Base-by-base conservation (phyloP, 2,113 vertebrate species). In the Colistium nudipinnis region DNA sequence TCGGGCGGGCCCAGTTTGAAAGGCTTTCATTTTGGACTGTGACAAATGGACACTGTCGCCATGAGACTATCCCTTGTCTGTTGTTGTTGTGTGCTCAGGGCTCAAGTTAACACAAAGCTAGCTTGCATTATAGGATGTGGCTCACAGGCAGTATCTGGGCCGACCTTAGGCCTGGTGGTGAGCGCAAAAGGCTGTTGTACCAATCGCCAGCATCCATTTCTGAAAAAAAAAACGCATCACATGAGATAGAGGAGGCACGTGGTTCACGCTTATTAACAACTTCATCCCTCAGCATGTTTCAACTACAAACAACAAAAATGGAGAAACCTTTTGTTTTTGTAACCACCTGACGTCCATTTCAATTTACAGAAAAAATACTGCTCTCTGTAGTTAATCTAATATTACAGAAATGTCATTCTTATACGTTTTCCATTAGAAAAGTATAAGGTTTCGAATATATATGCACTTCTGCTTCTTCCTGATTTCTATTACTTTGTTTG, bases 241-340 rank as follows among this genome's bases (percentile, higher is more conserved):
- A 43, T 63, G 74, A 74, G 53, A 24, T 10, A 12, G 35, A 55
- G 55, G 24, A 61, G 51, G 7, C 62, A 65, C 14, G 33, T 54
- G 64, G 48, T 49, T 53, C 54, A 52, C 36, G 65, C 69, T 49
- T 63, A 39, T 64, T 52, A 24, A 25, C 2, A 10, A 31, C 53
- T 51, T 70, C 68, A 49, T 28, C 56, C 61, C 31, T 49, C 44
- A 55, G 70, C 39, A 16, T 74, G 83, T 80, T 81, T 87, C 33
- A 43, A 54, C 69, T 41, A 33, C 64, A 87, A 85, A 88, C 73
- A 86, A 22, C 8, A 43, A 20, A 59, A 25, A 33, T 13, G 10
- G 25, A 79, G 28, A 53, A 38, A 0, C 25, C 3, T 28, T 70
- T 59, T 51, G 24, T 2, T 13, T 9, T n/a, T n/a, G 4, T n/a